A percentile compares a stretch with the other conserved stretches of the same genome.
Conservation (phyloP, 2,113 vertebrate genomes). For the Cryptotis parvus region DNA sequence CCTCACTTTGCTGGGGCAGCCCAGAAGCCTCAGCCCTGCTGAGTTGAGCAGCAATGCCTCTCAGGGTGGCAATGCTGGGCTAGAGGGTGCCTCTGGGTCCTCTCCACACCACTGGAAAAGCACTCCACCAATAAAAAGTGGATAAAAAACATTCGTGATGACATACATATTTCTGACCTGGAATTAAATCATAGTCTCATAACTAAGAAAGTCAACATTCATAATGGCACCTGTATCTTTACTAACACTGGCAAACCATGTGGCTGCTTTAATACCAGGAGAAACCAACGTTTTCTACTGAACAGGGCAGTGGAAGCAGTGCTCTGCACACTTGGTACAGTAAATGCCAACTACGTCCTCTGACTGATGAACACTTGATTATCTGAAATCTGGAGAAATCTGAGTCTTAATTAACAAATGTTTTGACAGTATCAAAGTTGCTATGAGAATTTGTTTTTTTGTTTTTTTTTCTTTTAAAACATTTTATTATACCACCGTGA, state of each 20-base stretch:
- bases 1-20: too few species aligned
- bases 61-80: too few species aligned
- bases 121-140: neutral
- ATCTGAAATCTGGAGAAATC: slow-evolving; percentile 68
- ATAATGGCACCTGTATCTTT: neutral
- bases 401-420: slow-evolving; percentile 73
- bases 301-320: slow-evolving; percentile 1
- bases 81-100: too few species aligned
- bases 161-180: neutral
- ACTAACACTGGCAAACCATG: neutral
- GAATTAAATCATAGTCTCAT: slow-evolving; percentile 42
- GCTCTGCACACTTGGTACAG: neutral
- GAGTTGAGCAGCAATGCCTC: too few species aligned
- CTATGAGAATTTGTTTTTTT: slow-evolving; percentile 69
- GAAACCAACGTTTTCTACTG: neutral
- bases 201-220: slow-evolving; percentile 13
- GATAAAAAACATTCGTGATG: neutral
- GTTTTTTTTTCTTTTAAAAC: too few species aligned
- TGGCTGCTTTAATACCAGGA: neutral
- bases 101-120: too few species aligned
- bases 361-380: slow-evolving; percentile 59
- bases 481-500: too few species aligned
- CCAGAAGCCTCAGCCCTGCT: too few species aligned
- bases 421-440: slow-evolving; percentile 75
- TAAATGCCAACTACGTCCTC: slow-evolving; percentile 34